Base-by-base conservation (phyloP, 92 coral and sea anemone genomes). In the Palythoa grandis region DNA sequence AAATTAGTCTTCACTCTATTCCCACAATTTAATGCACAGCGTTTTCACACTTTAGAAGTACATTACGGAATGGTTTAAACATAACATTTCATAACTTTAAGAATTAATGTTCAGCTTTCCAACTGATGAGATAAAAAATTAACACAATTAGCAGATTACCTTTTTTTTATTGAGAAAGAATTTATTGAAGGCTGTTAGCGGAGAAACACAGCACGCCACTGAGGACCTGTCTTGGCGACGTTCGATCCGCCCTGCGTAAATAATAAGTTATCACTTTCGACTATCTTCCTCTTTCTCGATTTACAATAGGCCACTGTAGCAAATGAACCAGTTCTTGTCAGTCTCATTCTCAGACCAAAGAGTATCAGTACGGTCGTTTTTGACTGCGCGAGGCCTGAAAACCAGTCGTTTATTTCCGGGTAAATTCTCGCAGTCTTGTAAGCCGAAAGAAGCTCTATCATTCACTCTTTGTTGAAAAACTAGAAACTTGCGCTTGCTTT, bases 181-280 rank as follows among this genome's bases (percentile, higher is more conserved):
- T 48, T 80, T 80, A 80, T 43, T 43, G 85, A 24, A 76, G 67
- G 72, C 74, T 80, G 74, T 80, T 54, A 39, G 85, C 47, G 37
- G 85, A 80, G 85, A 80, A 80, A 88, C 93, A 94, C 92, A 94
- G 88, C 72, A 93, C 88, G 40, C 98, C 95, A 70, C 88, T 92
- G 90, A 94, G 87, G 82, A 89, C 93, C 66, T 91, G 89, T 65
- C 86, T 89, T 60, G 93, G 93, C 53, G 95, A 78, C 9, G 84
- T 85, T 23, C 88, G 91, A 58, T 87, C 88, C 71, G 86, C 87
- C 93, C 98, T 94, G 98, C 82, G 82, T 90, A 86, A 76, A 92
- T 80, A 90, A 88, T 84, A 88, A 68, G 47, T 77, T 77, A 77
- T 38, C 69, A 77, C 15, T 22, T 2, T 77, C 22, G 16, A 54